A percentile compares a stretch with the other conserved stretches of the same genome.
These are phyloP conservation scores for Diachrysia chrysitis DNA, from an alignment of 2,888 invertebrate genomes.

Conservation along the genomic window DNA sequence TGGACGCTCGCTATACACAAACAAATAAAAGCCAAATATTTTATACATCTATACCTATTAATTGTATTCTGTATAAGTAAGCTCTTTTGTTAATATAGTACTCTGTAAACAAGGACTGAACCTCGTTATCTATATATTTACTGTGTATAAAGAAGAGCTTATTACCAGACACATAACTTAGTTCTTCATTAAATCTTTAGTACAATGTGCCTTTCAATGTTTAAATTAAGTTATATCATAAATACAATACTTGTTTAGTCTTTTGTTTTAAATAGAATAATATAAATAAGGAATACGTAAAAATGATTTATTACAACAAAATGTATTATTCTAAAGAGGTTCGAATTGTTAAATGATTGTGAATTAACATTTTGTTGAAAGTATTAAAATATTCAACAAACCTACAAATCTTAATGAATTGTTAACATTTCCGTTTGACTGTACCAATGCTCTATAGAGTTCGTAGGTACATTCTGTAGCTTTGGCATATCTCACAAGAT, in stretches of 20 bases:
- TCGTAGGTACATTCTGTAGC: conserved; percentile 25
- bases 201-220: background rate
- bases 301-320: background rate
- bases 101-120: background rate
- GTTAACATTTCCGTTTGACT: conserved; percentile 10
- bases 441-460: conserved; percentile 13
- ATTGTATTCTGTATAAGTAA: background rate
- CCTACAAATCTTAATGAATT: background rate
- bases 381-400: background rate
- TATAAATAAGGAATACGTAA: background rate
- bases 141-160: background rate
- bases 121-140: background rate
- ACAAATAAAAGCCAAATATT: background rate
- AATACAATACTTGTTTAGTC: background rate
- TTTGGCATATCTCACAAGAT: conserved; percentile 33
- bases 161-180: background rate
- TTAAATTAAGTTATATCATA: background rate
- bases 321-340: background rate
- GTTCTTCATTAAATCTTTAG: background rate
- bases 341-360: background rate
- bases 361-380: background rate
- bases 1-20: too few species aligned
- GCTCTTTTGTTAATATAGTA: background rate
- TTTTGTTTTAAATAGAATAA: background rate
- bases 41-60: background rate